Percentiles rank a stretch among this genome's conserved stretches.
Conservation (phyloP, 2,797 vertebrate genomes). For the Eidolon dupreanum region DNA sequence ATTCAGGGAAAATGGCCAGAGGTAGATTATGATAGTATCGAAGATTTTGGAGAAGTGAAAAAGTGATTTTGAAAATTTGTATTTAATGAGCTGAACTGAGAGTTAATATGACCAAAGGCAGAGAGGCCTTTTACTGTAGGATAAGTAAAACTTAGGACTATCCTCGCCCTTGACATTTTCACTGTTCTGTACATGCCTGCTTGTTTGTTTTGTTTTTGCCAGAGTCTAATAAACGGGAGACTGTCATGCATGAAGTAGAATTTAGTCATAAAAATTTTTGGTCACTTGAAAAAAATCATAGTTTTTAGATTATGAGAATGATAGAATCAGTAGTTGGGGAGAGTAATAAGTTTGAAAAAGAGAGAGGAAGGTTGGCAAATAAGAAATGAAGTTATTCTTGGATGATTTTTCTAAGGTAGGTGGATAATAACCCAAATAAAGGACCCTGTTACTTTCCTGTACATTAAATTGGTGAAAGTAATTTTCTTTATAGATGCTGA, state of each 20-base stretch:
- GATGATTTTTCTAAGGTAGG: neutral
- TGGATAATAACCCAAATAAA: neutral
- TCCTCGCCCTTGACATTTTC: constrained; percentile 85
- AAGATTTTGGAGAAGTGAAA: constrained; percentile 99
- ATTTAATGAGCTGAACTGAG: constrained; percentile 83
- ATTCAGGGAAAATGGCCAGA: constrained; percentile 86
- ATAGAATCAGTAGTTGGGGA: neutral
- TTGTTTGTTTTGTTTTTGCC: constrained; percentile 89
- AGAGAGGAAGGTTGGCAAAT: neutral
- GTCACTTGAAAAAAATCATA: constrained; percentile 72
- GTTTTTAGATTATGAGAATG: neutral
- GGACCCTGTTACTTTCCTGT: neutral
- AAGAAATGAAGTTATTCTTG: constrained; percentile 14
- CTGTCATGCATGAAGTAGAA: constrained; percentile 90
- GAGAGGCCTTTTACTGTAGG: constrained; percentile 84
- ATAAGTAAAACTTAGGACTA: constrained; percentile 87
- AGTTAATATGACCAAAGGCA: constrained; percentile 82
- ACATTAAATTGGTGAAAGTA: neutral
- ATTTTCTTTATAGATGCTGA: constrained; percentile 9
- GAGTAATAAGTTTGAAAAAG: constrained; percentile 16
- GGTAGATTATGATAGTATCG: constrained; percentile 98
- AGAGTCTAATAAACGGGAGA: constrained; percentile 92
- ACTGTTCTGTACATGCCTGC: constrained; percentile 91
- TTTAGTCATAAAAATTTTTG: constrained; percentile 92
- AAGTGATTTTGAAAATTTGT: constrained; percentile 92